These are phyloP conservation scores for Emydura subglobosa DNA, from an alignment of 2,113 vertebrate species.

Conservation along the genomic window DNA sequence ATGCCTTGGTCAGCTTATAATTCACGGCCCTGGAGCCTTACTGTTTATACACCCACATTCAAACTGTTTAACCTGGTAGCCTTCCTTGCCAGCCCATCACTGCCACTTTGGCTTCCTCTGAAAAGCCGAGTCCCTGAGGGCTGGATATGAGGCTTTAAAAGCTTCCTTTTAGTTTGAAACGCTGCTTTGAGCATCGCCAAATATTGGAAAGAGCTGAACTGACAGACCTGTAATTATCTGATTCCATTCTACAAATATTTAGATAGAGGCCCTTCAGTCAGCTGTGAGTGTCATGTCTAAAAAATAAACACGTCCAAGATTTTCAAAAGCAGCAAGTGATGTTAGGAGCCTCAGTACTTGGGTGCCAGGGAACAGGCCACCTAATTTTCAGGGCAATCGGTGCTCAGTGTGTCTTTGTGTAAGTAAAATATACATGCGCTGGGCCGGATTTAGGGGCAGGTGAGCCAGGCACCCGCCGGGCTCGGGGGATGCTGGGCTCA, in stretches of 20 bases:
- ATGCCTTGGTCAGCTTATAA: background rate
- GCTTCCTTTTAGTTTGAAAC: background rate
- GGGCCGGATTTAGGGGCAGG: too few relatives aligned
- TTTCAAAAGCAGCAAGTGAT: background rate
- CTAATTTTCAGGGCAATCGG: too few relatives aligned
- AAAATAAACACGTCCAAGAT: background rate
- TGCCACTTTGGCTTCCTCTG: background rate
- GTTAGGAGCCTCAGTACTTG: background rate
- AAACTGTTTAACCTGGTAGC: background rate
- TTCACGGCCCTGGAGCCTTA: background rate
- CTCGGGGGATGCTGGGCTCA: too few relatives aligned
- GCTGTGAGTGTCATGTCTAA: background rate
- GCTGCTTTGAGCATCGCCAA: background rate
- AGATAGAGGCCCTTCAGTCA: background rate
- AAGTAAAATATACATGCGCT: too few relatives aligned
- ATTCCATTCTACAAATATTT: conserved; percentile 17
- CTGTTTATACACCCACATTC: background rate
- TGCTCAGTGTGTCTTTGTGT: too few relatives aligned
- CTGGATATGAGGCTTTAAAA: background rate
- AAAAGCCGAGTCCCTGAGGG: background rate
- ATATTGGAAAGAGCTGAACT: background rate
- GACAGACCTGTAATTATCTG: background rate
- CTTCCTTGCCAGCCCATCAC: background rate
- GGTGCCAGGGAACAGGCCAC: too few relatives aligned
- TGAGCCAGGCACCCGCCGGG: too few relatives aligned